Conservation (phyloP, 2,113 vertebrate species). For the Bubo blakistoni region DNA sequence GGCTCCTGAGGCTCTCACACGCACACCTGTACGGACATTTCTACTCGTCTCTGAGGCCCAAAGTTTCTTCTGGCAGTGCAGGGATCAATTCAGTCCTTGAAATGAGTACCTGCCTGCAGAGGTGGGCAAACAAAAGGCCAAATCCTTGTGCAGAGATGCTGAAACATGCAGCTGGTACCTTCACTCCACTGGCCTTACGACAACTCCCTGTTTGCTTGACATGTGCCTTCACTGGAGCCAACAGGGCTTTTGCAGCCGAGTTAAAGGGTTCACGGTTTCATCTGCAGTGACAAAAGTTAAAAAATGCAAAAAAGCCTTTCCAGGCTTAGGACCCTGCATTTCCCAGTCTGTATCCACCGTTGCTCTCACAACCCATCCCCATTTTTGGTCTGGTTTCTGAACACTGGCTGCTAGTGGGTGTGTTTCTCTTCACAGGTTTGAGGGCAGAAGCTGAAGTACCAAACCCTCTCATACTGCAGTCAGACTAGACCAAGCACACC, state of each 20-base stretch:
- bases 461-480: rapidly evolving
- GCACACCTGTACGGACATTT: rapidly evolving
- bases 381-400: neutral
- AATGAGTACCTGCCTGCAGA: neutral
- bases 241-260: neutral
- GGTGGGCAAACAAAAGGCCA: neutral
- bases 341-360: neutral
- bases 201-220: neutral
- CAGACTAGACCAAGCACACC: neutral
- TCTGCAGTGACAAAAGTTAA: neutral
- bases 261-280: neutral
- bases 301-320: neutral
- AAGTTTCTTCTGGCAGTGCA: neutral
- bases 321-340: neutral
- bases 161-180: neutral
- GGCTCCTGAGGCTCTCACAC: neutral
- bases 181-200: neutral
- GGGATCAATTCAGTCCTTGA: neutral
- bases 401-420: neutral
- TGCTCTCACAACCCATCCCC: neutral
- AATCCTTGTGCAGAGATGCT: neutral
- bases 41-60: neutral
- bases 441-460: neutral
- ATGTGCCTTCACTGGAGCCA: neutral
- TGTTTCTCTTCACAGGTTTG: neutral